Evolutionary conservation across 2,888 invertebrate genomes (phyloP), one percentile per base, ranked within the genome.

Genomic region (Dryadula phaetusa): DNA sequence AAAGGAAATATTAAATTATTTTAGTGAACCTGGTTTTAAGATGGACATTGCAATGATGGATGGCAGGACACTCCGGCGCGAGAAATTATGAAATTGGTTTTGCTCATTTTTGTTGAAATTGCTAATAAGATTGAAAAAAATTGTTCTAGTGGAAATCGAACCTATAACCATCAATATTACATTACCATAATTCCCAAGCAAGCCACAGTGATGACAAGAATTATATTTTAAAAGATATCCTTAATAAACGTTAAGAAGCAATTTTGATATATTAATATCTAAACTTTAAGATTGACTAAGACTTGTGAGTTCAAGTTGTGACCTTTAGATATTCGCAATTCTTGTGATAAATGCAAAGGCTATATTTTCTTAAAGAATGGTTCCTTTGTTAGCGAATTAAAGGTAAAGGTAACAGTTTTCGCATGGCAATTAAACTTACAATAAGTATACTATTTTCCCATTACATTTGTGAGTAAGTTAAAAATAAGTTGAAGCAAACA

Each of bases 321-420:
- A 71, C 70, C 69, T 71, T 71, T 71, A 62, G 53, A 64, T 65
- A 62, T 62, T 68, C 16, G 62, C 64, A 64, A 69, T 66, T 69
- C 69, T 66, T 69, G 63, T 63, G 63, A 66, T 70, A 62, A 70
- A 66, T 63, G 18, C 42, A 68, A 71, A 71, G 64, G 66, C 66
- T 69, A 69, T 66, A 65, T 46, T 40, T 66, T 69, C 69, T 64
- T 64, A 64, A 71, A 69, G 66, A 71, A 69, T 71, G 66, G 66
- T 69, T 69, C 62, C 69, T 70, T 69, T 69, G 70, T 70, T 66
- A 66, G 62, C 18, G 60, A 63, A 68, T 66, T 70, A 64, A 69
- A 69, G 54, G 60, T 53, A 64, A 69, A 66, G 69, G 68, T 70
- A 68, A 66, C 70, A 66, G 44, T 63, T 64, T 62, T 71, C 69